These are phyloP conservation scores for Papilio protenor DNA, from an alignment of 2,888 invertebrate species.

Conservation along the genomic window DNA sequence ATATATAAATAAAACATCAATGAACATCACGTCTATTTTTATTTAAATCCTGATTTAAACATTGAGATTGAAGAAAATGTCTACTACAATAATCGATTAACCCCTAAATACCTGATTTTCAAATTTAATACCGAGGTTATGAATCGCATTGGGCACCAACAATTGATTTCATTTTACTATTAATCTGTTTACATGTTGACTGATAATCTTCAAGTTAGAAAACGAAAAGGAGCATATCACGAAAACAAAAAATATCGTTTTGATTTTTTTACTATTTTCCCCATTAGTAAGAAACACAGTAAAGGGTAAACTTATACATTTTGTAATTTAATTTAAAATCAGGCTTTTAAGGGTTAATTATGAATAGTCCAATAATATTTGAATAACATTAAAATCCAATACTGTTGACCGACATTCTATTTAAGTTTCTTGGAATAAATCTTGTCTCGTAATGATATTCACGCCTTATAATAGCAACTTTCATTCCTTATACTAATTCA, in stretches of 20 bases:
- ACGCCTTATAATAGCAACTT: background rate
- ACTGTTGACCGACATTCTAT: background rate
- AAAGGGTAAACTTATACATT: too few relatives aligned
- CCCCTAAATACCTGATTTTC: too few relatives aligned
- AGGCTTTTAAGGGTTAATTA: background rate
- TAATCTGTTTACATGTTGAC: too few relatives aligned
- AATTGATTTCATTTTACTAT: too few relatives aligned
- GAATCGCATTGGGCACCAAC: too few relatives aligned
- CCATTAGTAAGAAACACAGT: too few relatives aligned
- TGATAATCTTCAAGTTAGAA: too few relatives aligned
- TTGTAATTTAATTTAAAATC: too few relatives aligned
- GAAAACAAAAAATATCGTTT: too few relatives aligned
- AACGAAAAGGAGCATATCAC: too few relatives aligned
- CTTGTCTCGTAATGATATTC: background rate
- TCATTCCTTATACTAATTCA: conserved; percentile 17
- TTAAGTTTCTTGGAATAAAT: background rate
- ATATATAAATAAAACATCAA: conserved; percentile 32
- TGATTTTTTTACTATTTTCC: too few relatives aligned
- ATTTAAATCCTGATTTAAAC: conserved; percentile 27
- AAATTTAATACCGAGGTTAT: too few relatives aligned
- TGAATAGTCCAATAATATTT: background rate
- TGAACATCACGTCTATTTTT: conserved; percentile 35
- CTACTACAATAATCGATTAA: background rate
- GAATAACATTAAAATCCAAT: background rate
- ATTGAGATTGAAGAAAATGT: conserved; percentile 19